Evolutionary conservation across 2,888 invertebrate species (phyloP).

Genomic region (Saturnia japonica): DNA sequence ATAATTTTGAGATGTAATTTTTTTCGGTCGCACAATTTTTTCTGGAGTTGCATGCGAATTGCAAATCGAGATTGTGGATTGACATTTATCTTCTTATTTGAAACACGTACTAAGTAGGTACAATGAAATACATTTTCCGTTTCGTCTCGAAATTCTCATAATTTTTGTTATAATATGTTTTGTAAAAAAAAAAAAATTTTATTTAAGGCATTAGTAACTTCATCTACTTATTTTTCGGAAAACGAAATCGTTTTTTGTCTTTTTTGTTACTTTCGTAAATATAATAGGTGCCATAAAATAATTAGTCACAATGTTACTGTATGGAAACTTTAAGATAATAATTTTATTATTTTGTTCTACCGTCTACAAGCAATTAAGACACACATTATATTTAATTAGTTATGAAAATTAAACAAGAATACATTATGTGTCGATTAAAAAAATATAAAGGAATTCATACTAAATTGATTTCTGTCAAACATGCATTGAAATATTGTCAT

Average conservation of each 20-base stretch:
- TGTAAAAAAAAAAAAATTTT: too few species aligned
- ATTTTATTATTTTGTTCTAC: neutral
- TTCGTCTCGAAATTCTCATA: neutral
- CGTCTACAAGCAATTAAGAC: neutral
- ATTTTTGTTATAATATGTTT: neutral
- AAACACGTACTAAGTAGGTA: too few species aligned
- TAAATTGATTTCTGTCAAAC: too few species aligned
- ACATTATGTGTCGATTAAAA: neutral
- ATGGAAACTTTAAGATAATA: neutral
- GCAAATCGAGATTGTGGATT: too few species aligned
- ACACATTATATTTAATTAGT: neutral
- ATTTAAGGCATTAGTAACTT: neutral
- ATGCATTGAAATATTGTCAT: too few species aligned
- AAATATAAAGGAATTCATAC: neutral
- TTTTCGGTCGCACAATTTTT: too few species aligned
- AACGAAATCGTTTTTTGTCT: slow-evolving; percentile 23
- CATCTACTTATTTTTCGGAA: neutral
- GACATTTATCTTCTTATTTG: too few species aligned
- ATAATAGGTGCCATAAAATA: slow-evolving; percentile 49
- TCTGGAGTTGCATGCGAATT: too few species aligned
- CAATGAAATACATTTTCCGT: neutral
- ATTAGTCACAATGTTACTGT: slow-evolving; percentile 43
- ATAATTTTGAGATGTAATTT: too few species aligned
- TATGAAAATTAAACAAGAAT: neutral
- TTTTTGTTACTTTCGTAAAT: slow-evolving; percentile 27